Evolutionary conservation across 2,113 vertebrate species (phyloP).

Genomic region (Mormyrus iriodes): DNA sequence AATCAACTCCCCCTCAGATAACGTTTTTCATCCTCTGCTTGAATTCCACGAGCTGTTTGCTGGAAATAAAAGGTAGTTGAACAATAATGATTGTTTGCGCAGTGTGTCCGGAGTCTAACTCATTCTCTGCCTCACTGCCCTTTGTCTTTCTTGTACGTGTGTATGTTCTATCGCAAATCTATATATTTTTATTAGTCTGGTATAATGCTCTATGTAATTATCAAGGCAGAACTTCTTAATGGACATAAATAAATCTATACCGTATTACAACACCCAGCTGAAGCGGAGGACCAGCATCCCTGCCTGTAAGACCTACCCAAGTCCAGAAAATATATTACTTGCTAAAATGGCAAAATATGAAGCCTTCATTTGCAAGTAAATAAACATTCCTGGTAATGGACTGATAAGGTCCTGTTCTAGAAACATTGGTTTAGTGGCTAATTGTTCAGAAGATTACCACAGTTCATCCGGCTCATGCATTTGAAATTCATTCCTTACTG

Average conservation of each 20-base stretch:
- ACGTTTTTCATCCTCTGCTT: not conserved
- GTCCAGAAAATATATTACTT: not conserved
- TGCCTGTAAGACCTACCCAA: not conserved
- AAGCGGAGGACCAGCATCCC: not conserved
- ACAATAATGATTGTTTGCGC: not conserved
- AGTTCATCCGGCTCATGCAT: not conserved
- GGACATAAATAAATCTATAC: not conserved
- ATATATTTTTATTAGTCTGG: not conserved
- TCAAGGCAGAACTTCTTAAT: not conserved
- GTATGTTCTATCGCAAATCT: not conserved
- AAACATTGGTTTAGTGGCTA: not conserved
- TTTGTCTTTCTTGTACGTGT: not conserved
- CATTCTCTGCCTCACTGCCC: not conserved
- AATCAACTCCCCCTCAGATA: not conserved
- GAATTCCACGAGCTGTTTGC: not conserved
- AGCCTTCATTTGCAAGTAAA: not conserved
- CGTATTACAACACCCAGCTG: not conserved
- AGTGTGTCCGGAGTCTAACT: not conserved
- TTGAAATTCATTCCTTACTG: not conserved
- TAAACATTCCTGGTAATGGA: not conserved
- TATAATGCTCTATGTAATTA: not conserved
- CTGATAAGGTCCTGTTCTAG: not conserved
- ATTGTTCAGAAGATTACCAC: not conserved
- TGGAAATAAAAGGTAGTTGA: not conserved
- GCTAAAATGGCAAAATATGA: not conserved